Evolutionary conservation across 2,797 vertebrate genomes (phyloP).

Genomic region (Xiphorhynchus erythropygius): DNA sequence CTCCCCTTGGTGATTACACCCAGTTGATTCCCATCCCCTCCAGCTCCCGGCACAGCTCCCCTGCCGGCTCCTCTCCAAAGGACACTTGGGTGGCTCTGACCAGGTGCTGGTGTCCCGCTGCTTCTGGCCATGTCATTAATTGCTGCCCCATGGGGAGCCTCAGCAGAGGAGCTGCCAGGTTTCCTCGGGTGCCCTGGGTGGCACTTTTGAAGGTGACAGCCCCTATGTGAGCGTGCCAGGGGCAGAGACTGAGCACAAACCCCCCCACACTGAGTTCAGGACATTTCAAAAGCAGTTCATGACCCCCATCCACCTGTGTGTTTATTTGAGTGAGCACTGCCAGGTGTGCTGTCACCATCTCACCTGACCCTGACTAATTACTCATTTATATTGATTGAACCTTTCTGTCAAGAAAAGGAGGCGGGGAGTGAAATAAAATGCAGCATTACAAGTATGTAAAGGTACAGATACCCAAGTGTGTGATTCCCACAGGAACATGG

Average conservation of each 20-base stretch:
- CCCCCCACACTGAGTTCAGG: background rate
- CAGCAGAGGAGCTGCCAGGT: background rate
- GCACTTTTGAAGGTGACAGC: background rate
- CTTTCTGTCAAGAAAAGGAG: background rate
- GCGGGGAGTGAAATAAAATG: background rate
- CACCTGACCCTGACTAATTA: background rate
- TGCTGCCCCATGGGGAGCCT: background rate
- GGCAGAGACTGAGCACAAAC: background rate
- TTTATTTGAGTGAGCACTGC: background rate
- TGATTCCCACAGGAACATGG: background rate
- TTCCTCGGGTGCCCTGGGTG: background rate
- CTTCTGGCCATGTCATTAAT: rapidly evolving
- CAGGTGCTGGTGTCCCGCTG: rapidly evolving
- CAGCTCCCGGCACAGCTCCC: background rate
- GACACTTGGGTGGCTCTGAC: background rate
- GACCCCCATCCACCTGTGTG: background rate
- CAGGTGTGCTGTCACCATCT: background rate
- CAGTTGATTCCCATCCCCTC: background rate
- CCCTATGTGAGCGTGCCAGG: rapidly evolving
- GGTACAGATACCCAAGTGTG: background rate
- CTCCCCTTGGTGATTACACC: background rate
- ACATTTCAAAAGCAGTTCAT: background rate
- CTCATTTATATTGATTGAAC: background rate
- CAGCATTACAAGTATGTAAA: background rate
- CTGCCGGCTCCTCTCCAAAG: background rate